A percentile compares a stretch with the other conserved stretches of the same genome.
Conservation (phyloP, 2,113 vertebrate species). For the Emydocephalus ijimae region DNA sequence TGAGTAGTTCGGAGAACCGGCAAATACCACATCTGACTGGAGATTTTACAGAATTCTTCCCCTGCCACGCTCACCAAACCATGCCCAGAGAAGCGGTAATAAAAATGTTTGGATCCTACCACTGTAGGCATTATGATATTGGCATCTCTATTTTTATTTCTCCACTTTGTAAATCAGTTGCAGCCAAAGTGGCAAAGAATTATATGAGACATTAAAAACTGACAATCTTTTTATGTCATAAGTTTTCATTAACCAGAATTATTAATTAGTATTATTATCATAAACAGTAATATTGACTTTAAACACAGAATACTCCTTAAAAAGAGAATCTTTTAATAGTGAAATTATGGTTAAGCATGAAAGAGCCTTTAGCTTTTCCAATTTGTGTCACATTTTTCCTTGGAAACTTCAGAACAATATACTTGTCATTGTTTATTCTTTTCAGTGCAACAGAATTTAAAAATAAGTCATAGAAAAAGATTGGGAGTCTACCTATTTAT, state of each 20-base stretch:
- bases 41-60: too few relatives aligned
- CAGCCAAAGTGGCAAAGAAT: not conserved
- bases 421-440: not conserved
- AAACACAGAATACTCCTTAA: not conserved
- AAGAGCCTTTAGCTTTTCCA: not conserved
- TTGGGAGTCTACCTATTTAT: not conserved
- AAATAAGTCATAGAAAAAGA: not conserved
- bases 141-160: not conserved
- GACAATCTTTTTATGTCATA: not conserved
- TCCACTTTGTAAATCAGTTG: not conserved
- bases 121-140: not conserved
- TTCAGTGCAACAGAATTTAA: not conserved
- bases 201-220: not conserved
- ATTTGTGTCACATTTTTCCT: not conserved
- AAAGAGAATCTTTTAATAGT: not conserved
- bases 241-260: not conserved
- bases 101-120: too few relatives aligned
- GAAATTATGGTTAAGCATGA: not conserved
- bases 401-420: not conserved
- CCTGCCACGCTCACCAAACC: too few relatives aligned
- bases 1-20: too few relatives aligned
- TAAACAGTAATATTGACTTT: not conserved
- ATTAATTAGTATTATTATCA: not conserved
- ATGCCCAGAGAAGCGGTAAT: too few relatives aligned
- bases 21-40: too few relatives aligned